These are phyloP conservation scores for Caenorhabditis brenneri DNA, from an alignment of 1,140 invertebrate species.

Conservation along the genomic window DNA sequence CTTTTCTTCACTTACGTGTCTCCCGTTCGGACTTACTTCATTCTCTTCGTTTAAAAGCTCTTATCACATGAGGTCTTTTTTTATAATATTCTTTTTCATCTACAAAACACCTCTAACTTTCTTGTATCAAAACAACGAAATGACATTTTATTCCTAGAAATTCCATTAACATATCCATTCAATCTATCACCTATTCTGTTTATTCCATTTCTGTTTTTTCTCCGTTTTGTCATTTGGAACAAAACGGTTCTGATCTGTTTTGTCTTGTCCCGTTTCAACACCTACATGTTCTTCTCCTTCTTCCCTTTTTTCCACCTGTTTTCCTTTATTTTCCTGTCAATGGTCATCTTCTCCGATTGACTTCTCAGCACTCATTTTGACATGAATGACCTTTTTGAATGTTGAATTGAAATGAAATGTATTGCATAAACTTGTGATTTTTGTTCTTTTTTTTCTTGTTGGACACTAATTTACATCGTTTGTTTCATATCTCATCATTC, in stretches of 20 bases:
- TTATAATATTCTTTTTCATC: no score
- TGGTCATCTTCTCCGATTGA: conserved; percentile 29
- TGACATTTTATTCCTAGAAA: no score
- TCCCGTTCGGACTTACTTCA: no score
- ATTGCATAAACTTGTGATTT: conserved; percentile 37
- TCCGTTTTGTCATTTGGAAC: not conserved
- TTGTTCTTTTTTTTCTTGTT: not conserved
- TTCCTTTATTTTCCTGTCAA: not conserved
- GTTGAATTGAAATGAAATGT: not conserved
- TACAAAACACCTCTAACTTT: no score
- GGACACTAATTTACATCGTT: not conserved
- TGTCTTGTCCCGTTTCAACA: not conserved
- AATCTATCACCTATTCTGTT: not conserved
- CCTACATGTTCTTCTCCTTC: not conserved
- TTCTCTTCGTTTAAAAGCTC: no score
- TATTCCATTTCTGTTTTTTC: not conserved
- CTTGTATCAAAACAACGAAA: no score
- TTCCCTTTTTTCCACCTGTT: not conserved
- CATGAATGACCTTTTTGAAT: conserved; percentile 31
- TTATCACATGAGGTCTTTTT: no score
- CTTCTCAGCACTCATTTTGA: conserved; percentile 32
- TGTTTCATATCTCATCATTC: not conserved
- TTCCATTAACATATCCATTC: not conserved
- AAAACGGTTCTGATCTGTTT: not conserved
- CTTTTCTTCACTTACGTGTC: no score